Evolutionary conservation across 1,140 invertebrate genomes (phyloP).

Genomic region (Drosophila nigromelanica): DNA sequence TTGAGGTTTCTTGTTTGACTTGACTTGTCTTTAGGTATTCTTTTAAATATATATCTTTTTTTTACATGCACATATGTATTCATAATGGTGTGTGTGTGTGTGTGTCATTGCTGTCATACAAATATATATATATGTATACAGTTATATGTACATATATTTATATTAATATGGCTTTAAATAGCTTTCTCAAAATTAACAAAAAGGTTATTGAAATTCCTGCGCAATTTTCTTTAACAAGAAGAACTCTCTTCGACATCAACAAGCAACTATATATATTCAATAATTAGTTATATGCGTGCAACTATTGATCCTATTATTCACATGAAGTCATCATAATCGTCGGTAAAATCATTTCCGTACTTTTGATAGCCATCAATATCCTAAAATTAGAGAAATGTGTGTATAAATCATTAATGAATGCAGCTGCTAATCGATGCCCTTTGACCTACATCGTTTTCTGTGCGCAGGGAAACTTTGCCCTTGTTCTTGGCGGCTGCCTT

Average conservation of each 20-base stretch:
- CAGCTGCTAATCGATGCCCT: not conserved
- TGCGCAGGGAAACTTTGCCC: constrained; percentile 90
- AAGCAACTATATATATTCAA: constrained; percentile 73
- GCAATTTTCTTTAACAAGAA: constrained; percentile 69
- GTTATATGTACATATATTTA: constrained; percentile 47
- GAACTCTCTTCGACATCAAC: constrained; percentile 59
- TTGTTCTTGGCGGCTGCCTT: constrained; percentile 90
- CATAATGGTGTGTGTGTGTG: too few relatives aligned
- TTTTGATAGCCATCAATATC: constrained; percentile 84
- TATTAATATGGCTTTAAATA: constrained; percentile 55
- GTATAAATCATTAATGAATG: not conserved
- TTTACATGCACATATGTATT: too few relatives aligned
- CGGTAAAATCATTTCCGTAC: constrained; percentile 85
- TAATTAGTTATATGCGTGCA: constrained; percentile 65
- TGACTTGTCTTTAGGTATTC: too few relatives aligned
- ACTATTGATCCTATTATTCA: constrained; percentile 82
- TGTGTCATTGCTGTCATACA: constrained; percentile 34
- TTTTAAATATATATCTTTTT: too few relatives aligned
- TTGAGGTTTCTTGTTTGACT: too few relatives aligned
- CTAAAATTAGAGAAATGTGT: constrained; percentile 58
- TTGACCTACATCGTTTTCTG: constrained; percentile 88
- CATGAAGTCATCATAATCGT: constrained; percentile 89
- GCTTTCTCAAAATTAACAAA: constrained; percentile 70
- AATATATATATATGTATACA: constrained; percentile 48
- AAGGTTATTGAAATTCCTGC: constrained; percentile 69